Evolutionary conservation across 2,888 invertebrate species (phyloP).

Genomic region (Scaptomyza tumidula): DNA sequence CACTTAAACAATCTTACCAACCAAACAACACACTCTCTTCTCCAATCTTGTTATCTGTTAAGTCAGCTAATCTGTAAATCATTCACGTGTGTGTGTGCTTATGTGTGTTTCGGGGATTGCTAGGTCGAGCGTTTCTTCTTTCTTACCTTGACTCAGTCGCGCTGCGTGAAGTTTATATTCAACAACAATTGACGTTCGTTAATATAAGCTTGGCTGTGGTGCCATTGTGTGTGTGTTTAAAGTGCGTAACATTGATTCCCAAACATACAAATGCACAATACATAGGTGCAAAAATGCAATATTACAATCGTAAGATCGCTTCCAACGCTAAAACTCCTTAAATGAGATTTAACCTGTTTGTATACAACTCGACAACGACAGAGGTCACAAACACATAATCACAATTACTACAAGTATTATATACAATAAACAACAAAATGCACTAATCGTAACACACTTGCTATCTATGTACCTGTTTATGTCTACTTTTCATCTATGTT

Average conservation of each 20-base stretch:
- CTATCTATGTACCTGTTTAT: conserved; percentile 11
- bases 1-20: conserved; percentile 14
- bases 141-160: neutral
- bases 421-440: conserved; percentile 5
- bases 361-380: too few relatives aligned
- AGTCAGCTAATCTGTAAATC: neutral
- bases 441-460: conserved; percentile 20
- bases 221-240: conserved; percentile 37
- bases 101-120: conserved; percentile 7
- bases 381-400: neutral
- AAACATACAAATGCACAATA: neutral
- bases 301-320: neutral
- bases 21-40: neutral
- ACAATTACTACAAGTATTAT: neutral
- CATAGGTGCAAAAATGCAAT: too few relatives aligned
- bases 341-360: too few relatives aligned
- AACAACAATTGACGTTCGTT: neutral
- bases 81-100: neutral
- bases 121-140: neutral
- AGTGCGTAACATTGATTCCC: conserved; percentile 8
- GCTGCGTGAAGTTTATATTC: neutral
- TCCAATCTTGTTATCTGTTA: neutral
- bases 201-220: conserved; percentile 5
- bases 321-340: neutral
- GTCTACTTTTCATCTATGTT: conserved; percentile 17